Base-by-base conservation (phyloP, 2,113 vertebrate genomes). In the Callipepla squamata region DNA sequence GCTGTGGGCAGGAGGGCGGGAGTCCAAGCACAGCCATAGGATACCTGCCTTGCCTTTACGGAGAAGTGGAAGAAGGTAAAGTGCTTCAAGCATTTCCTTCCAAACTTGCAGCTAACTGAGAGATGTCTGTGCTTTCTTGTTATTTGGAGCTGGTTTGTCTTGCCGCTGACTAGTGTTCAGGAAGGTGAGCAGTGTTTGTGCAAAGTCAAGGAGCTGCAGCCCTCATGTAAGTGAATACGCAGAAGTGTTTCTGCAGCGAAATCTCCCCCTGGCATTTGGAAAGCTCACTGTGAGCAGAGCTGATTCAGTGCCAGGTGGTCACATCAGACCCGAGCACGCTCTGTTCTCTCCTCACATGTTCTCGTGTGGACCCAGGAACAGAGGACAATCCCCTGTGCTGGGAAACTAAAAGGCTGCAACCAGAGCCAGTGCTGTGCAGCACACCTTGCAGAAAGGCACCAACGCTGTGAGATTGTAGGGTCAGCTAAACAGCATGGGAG, bases 151-250 rank as follows among this genome's bases (percentile, higher is more conserved):
- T 23, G 61, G 23, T 4, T 65, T 40, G 22, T 45, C 72, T 76
- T 91, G 34, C 51, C 80, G 28, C 7, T 51, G 51, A 34, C 17
- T 81, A 67, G 51, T 30, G 86, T 5, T 13, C 32, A 51, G 69
- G 62, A 81, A 57, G 36, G 18, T 19, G n/a, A 62, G 23, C 85
- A 70, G 47, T 6, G 3, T 58, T 50, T 4, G 2, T 42, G 55
- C 25, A 70, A 82, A 73, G 15, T 40, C 50, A 80, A 53, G 13
- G 50, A 70, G 21, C 8, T 34, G 23, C 6, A 8, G 76, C 4
- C 17, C 0, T 1, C 26, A 25, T 19, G 6, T n/a, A 63, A 38
- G 15, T 62, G 82, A 79, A 55, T 26, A 20, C 2, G 34, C 17
- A 19, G 62, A 73, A 13, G 30, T 62, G 16, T 28, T 74, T 94